A percentile compares a stretch with the other conserved stretches of the same genome.
These are phyloP conservation scores for Esox lucius DNA, from an alignment of 2,797 vertebrate genomes.

Conservation along the genomic window DNA sequence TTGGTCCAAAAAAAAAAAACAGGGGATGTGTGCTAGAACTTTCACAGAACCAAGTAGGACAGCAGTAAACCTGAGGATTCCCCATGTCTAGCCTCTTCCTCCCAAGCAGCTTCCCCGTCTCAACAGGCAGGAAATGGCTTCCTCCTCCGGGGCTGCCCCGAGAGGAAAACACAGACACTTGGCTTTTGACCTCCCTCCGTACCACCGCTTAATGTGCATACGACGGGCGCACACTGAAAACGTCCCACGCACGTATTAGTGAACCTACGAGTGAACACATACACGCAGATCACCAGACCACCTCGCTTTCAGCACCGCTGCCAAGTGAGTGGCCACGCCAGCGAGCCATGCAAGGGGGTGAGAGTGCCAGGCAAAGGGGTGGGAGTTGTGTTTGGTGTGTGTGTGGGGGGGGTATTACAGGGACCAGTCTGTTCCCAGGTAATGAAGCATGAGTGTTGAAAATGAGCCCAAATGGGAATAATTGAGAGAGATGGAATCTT, in stretches of 20 bases:
- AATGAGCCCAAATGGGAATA: conserved; percentile 3
- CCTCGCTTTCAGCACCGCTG: too few species aligned
- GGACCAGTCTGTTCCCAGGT: background rate
- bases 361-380: background rate
- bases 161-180: conserved; percentile 1
- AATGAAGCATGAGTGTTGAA: background rate
- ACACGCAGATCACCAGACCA: background rate
- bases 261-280: background rate
- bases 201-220: conserved; percentile 18
- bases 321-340: too few species aligned
- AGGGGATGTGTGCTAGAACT: too few species aligned
- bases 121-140: too few species aligned
- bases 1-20: too few species aligned
- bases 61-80: too few species aligned
- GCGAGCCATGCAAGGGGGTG: background rate
- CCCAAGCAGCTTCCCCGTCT: too few species aligned
- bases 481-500: background rate
- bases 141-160: too few species aligned
- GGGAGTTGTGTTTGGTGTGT: too few species aligned
- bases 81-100: too few species aligned
- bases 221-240: conserved; percentile 38
- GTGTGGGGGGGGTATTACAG: background rate
- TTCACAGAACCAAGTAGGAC: too few species aligned
- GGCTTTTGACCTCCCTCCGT: too few species aligned
- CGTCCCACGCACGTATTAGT: conserved; percentile 39